Evolutionary conservation across 2,888 invertebrate species (phyloP).

Genomic region (Dendrolimus pini): DNA sequence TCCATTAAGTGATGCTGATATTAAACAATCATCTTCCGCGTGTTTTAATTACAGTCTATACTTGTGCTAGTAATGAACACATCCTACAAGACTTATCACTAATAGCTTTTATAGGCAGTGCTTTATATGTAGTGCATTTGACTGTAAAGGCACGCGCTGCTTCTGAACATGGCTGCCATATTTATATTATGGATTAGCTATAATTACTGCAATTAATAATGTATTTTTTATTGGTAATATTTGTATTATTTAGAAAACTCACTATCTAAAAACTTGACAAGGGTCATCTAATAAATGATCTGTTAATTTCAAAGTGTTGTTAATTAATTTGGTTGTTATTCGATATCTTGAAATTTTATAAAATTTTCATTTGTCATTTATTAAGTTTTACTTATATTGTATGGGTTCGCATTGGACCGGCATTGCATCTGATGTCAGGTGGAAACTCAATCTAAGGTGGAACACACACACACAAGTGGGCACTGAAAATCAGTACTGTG

Average conservation of each 20-base stretch:
- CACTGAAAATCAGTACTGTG: no score
- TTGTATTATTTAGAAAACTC: background rate
- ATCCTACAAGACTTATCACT: background rate
- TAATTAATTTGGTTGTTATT: no score
- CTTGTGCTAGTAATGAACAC: background rate
- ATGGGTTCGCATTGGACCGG: no score
- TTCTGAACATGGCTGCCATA: constrained; percentile 2
- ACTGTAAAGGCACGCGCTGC: constrained; percentile 39
- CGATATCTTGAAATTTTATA: no score
- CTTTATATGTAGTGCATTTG: constrained; percentile 11
- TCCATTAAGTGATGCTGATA: constrained; percentile 49
- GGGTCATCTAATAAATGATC: no score
- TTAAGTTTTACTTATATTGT: no score
- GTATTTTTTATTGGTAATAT: constrained; percentile 4
- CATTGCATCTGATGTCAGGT: no score
- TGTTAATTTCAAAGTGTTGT: no score
- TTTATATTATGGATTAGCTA: constrained; percentile 1
- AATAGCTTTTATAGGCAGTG: constrained; percentile 13
- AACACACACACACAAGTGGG: no score
- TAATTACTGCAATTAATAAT: no score
- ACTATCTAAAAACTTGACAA: background rate
- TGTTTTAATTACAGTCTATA: constrained; percentile 46
- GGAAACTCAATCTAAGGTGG: no score
- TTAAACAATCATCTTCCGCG: constrained; percentile 59
- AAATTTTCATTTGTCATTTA: no score